Evolutionary conservation across 2,797 vertebrate species (phyloP).

Genomic region (Protonibea diacanthus): DNA sequence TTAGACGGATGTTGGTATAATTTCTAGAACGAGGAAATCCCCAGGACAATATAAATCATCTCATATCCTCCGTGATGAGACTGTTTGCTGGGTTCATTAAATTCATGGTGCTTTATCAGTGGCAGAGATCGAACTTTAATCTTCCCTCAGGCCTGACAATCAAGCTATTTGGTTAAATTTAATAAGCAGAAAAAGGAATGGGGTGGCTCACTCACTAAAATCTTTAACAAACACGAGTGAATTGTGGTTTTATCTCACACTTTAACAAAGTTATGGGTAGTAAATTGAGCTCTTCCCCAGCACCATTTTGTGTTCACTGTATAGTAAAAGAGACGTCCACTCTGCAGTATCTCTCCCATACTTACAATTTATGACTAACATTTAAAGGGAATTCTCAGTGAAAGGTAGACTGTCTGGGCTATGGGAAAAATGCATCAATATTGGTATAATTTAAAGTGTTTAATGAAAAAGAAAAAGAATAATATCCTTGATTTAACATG

Average conservation of each 20-base stretch:
- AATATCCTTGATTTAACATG: not conserved
- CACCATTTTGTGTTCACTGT: not conserved
- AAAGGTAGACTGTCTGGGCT: constrained; percentile 8
- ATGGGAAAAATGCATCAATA: constrained; percentile 3
- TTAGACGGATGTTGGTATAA: not conserved
- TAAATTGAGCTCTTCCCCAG: not conserved
- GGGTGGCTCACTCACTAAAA: constrained; percentile 4
- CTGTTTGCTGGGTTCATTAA: constrained; percentile 55
- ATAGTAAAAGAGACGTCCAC: not conserved
- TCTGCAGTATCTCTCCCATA: not conserved
- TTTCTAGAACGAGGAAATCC: constrained; percentile 12
- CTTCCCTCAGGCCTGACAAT: constrained; percentile 32
- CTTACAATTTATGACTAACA: not conserved
- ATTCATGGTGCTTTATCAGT: constrained; percentile 43
- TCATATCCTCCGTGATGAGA: constrained; percentile 27
- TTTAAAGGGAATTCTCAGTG: not conserved
- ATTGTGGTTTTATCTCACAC: constrained; percentile 21
- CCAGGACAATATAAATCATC: constrained; percentile 16
- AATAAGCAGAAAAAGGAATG: constrained; percentile 27
- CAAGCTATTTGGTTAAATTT: constrained; percentile 30
- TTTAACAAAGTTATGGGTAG: constrained; percentile 18
- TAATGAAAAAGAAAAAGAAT: not conserved
- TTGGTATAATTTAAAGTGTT: not conserved
- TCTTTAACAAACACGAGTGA: constrained; percentile 8
- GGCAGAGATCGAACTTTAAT: constrained; percentile 52